Evolutionary conservation across 2,888 invertebrate genomes (phyloP).

Genomic region (Ommatoiulus sabulosus): DNA sequence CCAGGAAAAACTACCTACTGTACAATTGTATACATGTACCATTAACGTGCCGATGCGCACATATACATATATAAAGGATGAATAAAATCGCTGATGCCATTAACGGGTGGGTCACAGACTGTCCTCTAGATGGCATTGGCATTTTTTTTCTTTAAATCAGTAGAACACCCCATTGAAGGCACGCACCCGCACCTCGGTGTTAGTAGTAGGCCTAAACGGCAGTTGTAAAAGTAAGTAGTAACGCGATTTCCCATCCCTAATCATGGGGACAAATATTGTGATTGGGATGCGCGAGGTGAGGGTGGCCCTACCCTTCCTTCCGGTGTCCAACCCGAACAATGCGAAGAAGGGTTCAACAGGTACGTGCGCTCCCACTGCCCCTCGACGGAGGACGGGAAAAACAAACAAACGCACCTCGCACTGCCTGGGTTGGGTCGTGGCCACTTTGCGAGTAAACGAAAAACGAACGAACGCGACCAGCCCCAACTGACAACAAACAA

Average conservation of each 20-base stretch:
- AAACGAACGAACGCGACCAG: not conserved
- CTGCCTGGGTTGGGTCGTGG: not conserved
- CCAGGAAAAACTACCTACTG: too few relatives aligned
- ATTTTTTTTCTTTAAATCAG: not conserved
- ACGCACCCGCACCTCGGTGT: conserved; percentile 1
- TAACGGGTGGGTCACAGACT: not conserved
- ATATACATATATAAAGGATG: not conserved
- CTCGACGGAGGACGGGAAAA: not conserved
- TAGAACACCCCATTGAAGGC: not conserved
- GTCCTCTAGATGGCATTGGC: too few relatives aligned
- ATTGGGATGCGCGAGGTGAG: not conserved
- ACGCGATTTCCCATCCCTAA: not conserved
- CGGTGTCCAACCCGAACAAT: conserved; percentile 12
- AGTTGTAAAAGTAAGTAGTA: conserved; percentile 11
- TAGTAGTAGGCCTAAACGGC: conserved; percentile 1
- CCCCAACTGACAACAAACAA: not conserved
- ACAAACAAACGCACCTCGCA: conserved; percentile 3
- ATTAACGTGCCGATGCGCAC: not conserved
- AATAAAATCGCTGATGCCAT: not conserved
- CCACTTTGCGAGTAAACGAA: conserved; percentile 29
- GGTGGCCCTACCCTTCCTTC: conserved; percentile 22
- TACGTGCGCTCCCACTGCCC: conserved; percentile 57
- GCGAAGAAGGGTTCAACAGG: conserved; percentile 50
- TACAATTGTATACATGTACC: too few relatives aligned
- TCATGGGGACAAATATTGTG: not conserved